Base-by-base conservation (phyloP, 2,797 vertebrate genomes). In the Muscicapa striata region DNA sequence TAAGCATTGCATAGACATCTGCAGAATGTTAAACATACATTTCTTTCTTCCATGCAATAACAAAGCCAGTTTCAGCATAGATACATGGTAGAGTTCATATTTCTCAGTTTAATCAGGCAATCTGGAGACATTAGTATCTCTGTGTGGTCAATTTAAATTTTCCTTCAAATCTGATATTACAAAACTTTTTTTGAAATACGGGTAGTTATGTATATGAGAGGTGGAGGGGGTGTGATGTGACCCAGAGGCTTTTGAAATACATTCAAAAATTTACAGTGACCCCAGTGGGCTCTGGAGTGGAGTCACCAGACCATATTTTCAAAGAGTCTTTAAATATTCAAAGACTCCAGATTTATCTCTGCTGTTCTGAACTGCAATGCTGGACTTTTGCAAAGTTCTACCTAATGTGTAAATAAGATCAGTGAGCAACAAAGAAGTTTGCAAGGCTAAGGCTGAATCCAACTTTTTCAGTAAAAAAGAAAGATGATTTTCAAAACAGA, bases 1-100 rank as follows among this genome's bases (percentile, higher is more conserved):
- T 88, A 79, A 95, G 32, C 67, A 52, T 91, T 73, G 27, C 76
- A 80, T 73, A 89, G 77, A 84, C 63, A 80, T 45, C 87, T 91
- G 21, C 55, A 94, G 94, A 94, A 94, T 95, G 67, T 91, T 93
- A 94, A 96, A 78, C 30, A 52, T 41, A 17, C 7, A 22, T 62
- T 92, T 74, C 51, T 86, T 43, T 41, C 34, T 73, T 58, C 15
- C 5, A 40, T 38, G 38, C 40, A 87, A 64, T 69, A 87, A 27
- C 34, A 87, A 94, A 89, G 26, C 5, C 68, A 61, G 34, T 78
- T 93, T 91, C 32, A 49, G 40, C 70, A 61, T 7, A 81, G 24
- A 55, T 63, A 82, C 38, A 12, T 13, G 75, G 23, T 72, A 41
- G 30, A 84, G 20, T 9, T 84, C 30, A 49, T 72, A 11, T 32